Evolutionary conservation across 2,113 vertebrate genomes (phyloP).

Genomic region (Oncorhynchus mykiss): DNA sequence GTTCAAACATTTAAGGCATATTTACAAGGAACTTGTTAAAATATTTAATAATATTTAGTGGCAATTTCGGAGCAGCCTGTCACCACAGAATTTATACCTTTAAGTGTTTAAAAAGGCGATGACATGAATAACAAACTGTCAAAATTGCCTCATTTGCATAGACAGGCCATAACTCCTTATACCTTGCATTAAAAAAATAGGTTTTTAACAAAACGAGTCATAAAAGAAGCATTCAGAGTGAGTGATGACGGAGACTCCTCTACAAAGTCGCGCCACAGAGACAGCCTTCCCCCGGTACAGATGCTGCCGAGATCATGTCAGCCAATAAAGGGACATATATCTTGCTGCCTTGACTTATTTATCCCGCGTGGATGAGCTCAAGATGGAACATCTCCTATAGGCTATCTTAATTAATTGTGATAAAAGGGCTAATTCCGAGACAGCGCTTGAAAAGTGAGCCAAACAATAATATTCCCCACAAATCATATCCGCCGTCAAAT

Average conservation of each 20-base stretch:
- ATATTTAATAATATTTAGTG: conserved; percentile 87
- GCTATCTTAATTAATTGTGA: conserved; percentile 81
- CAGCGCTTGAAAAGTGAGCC: conserved; percentile 70
- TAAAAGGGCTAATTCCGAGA: conserved; percentile 79
- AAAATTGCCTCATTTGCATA: conserved; percentile 80
- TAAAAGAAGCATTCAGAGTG: conserved; percentile 76
- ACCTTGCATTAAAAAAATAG: conserved; percentile 79
- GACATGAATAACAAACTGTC: conserved; percentile 85
- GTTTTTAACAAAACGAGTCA: conserved; percentile 83
- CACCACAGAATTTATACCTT: conserved; percentile 75
- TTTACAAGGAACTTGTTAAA: conserved; percentile 88
- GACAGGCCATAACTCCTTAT: conserved; percentile 80
- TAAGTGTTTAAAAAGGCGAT: conserved; percentile 83
- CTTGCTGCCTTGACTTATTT: conserved; percentile 76
- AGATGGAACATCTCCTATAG: conserved; percentile 80
- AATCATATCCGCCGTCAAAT: conserved; percentile 77
- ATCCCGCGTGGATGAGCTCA: conserved; percentile 77
- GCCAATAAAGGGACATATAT: conserved; percentile 83
- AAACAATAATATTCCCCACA: conserved; percentile 75
- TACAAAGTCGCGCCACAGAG: conserved; percentile 68
- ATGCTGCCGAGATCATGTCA: conserved; percentile 76
- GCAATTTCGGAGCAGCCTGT: conserved; percentile 79
- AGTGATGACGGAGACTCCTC: conserved; percentile 75
- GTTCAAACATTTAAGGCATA: conserved; percentile 83
- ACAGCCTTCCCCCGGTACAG: conserved; percentile 61